Percentiles rank a stretch among this genome's conserved stretches.
These are phyloP conservation scores for Amazona ochrocephala DNA, from an alignment of 2,797 vertebrate genomes.

Conservation along the genomic window DNA sequence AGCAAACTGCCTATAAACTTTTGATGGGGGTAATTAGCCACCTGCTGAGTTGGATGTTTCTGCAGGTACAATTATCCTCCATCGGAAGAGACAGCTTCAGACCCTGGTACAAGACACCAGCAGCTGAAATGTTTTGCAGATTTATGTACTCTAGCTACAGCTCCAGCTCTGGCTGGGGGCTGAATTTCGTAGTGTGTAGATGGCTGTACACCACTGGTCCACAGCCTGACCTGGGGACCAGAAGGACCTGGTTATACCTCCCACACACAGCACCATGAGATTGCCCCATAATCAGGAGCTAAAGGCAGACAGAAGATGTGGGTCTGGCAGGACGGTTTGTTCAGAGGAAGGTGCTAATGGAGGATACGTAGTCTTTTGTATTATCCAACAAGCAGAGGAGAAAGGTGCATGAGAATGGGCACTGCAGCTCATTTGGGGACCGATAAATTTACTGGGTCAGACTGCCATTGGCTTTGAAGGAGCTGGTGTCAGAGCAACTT, in stretches of 20 bases:
- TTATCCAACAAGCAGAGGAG: not conserved
- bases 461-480: not conserved
- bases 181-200: not conserved
- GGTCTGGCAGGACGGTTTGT: not conserved
- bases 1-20: not conserved
- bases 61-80: not conserved
- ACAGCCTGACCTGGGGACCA: accelerated
- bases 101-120: accelerated
- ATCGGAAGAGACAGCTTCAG: accelerated
- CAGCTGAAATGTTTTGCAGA: not conserved
- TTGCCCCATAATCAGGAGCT: accelerated
- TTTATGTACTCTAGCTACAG: not conserved
- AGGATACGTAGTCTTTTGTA: not conserved
- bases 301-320: not conserved
- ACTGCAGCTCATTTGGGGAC: accelerated
- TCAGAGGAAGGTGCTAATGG: not conserved
- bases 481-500: not conserved
- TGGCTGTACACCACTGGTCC: accelerated
- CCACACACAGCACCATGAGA: accelerated
- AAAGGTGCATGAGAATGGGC: not conserved
- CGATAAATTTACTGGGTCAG: accelerated
- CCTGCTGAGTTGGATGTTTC: not conserved
- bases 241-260: not conserved
- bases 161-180: not conserved
- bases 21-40: not conserved